Evolutionary conservation across 2,797 vertebrate genomes (phyloP), one percentile per base, ranked within the genome.

Genomic region (Silurus aristotelis): DNA sequence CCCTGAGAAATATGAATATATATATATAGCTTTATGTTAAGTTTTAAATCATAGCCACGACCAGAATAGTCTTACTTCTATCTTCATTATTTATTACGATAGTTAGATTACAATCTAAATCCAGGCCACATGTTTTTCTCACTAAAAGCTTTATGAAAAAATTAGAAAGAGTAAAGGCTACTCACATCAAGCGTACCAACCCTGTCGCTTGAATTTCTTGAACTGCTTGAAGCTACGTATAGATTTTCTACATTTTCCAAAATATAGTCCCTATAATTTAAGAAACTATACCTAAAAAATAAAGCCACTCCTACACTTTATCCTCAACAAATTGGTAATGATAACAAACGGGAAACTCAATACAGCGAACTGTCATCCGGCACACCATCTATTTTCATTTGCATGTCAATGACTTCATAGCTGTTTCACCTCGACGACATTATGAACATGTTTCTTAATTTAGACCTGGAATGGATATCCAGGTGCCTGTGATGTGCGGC

Each of bases 331-430:
- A 78, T 72, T 72, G 75, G 9, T 64, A 31, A 78, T 38, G 67
- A 83, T 83, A 86, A 86, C 55, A 73, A 83, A 25, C 48, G 15
- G 13, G 85, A 72, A 86, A 86, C 73, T 55, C 58, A 19, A 86
- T 64, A 43, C 81, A 8, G 43, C 12, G 2, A 52, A 64, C 81
- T 46, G 75, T 83, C 66, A 31, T 86, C 66, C 56, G 8, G 73
- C 58, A 48, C 64, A n/a, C 7, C 64, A 38, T 70, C 68, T n/a
- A 60, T 83, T 76, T 78, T 71, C 85, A 79, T 79, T 64, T 56
- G 56, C 66, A 77, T 60, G 67, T 70, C 80, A 7, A 67, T 86
- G 81, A 83, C 85, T 78, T 83, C 73, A 72, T 83, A 12, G 73
- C 13, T 31, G 56, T 72, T 79, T 86, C 75, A 86, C 85, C 85